Evolutionary conservation across 2,797 vertebrate species (phyloP).

Genomic region (Lepus townsendii): DNA sequence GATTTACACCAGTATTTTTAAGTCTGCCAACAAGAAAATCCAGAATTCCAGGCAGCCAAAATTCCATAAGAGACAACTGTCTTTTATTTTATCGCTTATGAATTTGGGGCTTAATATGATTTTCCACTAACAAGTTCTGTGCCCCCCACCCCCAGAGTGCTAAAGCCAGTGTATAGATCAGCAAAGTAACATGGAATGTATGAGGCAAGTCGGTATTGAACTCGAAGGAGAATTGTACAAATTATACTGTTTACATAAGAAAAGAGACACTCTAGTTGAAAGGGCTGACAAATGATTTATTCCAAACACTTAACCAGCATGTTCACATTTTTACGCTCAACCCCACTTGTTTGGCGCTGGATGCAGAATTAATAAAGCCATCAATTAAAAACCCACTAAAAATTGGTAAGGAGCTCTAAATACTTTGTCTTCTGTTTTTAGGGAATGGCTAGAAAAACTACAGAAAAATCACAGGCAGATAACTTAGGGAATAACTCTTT

Average conservation of each 20-base stretch:
- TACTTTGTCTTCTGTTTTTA: constrained; percentile 63
- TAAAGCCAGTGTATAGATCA: constrained; percentile 85
- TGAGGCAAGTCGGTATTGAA: constrained; percentile 86
- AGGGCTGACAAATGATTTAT: constrained; percentile 83
- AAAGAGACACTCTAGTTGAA: constrained; percentile 82
- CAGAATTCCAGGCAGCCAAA: constrained; percentile 88
- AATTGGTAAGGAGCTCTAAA: constrained; percentile 59
- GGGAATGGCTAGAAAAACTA: constrained; percentile 55
- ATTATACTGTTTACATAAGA: constrained; percentile 84
- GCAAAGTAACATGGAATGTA: constrained; percentile 85
- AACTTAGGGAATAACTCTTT: constrained; percentile 37
- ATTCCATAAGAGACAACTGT: constrained; percentile 89
- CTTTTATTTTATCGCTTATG: constrained; percentile 90
- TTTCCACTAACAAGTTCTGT: constrained; percentile 90
- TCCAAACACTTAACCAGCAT: constrained; percentile 76
- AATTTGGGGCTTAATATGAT: constrained; percentile 89
- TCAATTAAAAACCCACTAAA: constrained; percentile 69
- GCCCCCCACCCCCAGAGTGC: constrained; percentile 87
- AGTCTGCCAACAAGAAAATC: constrained; percentile 88
- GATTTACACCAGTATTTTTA: constrained; percentile 89
- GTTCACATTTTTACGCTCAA: constrained; percentile 76
- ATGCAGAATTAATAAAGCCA: constrained; percentile 73
- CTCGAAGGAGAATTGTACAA: constrained; percentile 86
- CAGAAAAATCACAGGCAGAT: constrained; percentile 64
- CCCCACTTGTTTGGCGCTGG: constrained; percentile 60